Percentiles rank a stretch among this genome's conserved stretches.
Evolutionary conservation across 2,888 invertebrate genomes (phyloP).

Genomic region (Drosophila falleni): DNA sequence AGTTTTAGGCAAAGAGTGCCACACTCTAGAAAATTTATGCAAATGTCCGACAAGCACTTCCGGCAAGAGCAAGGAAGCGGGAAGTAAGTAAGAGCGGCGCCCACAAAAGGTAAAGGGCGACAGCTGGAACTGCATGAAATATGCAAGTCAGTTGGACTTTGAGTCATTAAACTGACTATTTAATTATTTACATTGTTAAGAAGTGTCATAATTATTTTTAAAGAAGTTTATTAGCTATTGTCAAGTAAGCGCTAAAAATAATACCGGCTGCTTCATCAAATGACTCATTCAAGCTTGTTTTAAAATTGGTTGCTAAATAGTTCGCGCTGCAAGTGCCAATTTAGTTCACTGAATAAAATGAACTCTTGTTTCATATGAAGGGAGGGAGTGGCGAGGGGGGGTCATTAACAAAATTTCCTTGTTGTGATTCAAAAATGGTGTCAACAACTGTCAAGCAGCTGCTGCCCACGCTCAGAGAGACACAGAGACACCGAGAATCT

Average conservation of each 20-base stretch:
- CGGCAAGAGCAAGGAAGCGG: constrained; percentile 65
- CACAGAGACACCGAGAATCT: constrained; percentile 1
- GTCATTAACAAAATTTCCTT: constrained; percentile 28
- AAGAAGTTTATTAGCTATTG: constrained; percentile 13
- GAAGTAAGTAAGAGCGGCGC: constrained; percentile 40
- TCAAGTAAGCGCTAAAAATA: constrained; percentile 17
- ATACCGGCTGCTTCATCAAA: constrained; percentile 10
- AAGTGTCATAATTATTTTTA: constrained; percentile 3
- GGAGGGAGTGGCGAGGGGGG: background rate
- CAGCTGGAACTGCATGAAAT: constrained; percentile 9
- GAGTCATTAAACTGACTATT: constrained; percentile 1
- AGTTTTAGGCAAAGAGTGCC: constrained; percentile 42
- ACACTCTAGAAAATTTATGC: constrained; percentile 37
- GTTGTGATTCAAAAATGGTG: constrained; percentile 60
- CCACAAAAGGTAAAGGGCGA: constrained; percentile 21
- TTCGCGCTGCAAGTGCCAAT: constrained; percentile 15
- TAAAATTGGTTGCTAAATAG: constrained; percentile 18
- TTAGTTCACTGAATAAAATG: constrained; percentile 11
- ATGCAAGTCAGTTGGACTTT: constrained; percentile 13
- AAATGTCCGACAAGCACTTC: constrained; percentile 49
- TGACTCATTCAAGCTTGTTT: constrained; percentile 23
- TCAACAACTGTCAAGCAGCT: constrained; percentile 51
- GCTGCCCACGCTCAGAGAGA: constrained; percentile 47
- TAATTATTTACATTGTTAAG: background rate
- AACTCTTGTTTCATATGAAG: constrained; percentile 6